Conservation (phyloP, 2,888 invertebrate genomes). For the Zeuzera pyrina region DNA sequence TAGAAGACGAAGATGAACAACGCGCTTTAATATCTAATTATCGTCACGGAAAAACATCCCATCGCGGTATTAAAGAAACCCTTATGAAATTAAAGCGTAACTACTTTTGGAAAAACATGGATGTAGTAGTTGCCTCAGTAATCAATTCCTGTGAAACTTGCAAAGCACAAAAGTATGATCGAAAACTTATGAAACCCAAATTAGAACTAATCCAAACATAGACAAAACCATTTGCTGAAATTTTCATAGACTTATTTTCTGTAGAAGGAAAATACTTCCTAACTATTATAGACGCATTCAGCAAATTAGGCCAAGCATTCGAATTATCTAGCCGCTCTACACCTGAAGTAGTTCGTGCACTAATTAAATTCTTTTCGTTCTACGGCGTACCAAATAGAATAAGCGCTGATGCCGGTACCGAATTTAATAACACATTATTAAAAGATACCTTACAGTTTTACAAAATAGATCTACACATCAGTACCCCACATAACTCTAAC, state of each 20-base stretch:
- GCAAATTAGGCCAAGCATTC: background rate
- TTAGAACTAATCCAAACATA: background rate
- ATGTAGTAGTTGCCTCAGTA: background rate
- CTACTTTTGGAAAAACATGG: background rate
- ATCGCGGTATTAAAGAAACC: slow-evolving; percentile 5
- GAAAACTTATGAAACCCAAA: background rate
- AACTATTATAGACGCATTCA: background rate
- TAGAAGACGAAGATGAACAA: slow-evolving; percentile 4
- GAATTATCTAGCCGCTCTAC: background rate
- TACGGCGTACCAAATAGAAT: background rate
- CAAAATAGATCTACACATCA: no score
- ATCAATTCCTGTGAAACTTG: background rate
- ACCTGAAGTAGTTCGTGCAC: background rate
- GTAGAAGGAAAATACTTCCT: background rate
- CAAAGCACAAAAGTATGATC: background rate
- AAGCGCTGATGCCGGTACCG: no score
- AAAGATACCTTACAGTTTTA: no score
- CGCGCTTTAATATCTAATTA: slow-evolving; percentile 2
- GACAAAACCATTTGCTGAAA: background rate
- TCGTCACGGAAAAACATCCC: slow-evolving; percentile 7
- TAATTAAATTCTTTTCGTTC: background rate
- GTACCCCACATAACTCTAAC: no score
- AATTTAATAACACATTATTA: no score
- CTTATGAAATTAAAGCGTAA: background rate
- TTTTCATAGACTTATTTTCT: background rate